Conservation (phyloP, 2,797 vertebrate genomes). For the Simalia tracyae region DNA sequence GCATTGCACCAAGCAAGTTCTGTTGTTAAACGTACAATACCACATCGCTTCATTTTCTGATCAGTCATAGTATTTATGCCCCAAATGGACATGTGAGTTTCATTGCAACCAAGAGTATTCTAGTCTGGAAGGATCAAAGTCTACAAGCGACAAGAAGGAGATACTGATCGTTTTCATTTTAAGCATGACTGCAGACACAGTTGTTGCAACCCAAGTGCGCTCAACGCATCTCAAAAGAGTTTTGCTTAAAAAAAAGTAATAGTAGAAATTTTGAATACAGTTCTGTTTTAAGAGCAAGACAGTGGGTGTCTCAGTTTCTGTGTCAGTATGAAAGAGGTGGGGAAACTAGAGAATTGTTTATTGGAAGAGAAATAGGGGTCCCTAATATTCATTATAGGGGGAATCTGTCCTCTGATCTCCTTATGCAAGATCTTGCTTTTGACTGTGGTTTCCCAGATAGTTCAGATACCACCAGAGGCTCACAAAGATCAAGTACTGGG, state of each 20-base stretch:
- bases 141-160: neutral
- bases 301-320: neutral
- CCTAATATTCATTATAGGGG: neutral
- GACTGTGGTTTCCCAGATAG: neutral
- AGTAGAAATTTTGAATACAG: neutral
- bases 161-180: neutral
- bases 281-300: neutral
- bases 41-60: neutral
- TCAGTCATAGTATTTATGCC: neutral
- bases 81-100: neutral
- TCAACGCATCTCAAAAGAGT: neutral
- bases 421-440: neutral
- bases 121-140: neutral
- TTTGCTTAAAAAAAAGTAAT: neutral
- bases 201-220: neutral
- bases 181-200: neutral
- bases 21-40: neutral
- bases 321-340: too few species aligned
- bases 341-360: neutral
- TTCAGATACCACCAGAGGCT: neutral
- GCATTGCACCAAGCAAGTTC: neutral
- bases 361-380: neutral
- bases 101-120: neutral
- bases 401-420: neutral
- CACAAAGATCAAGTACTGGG: neutral